Base-by-base conservation (phyloP, 1,140 invertebrate genomes). In the Leptopilina boulardi region DNA sequence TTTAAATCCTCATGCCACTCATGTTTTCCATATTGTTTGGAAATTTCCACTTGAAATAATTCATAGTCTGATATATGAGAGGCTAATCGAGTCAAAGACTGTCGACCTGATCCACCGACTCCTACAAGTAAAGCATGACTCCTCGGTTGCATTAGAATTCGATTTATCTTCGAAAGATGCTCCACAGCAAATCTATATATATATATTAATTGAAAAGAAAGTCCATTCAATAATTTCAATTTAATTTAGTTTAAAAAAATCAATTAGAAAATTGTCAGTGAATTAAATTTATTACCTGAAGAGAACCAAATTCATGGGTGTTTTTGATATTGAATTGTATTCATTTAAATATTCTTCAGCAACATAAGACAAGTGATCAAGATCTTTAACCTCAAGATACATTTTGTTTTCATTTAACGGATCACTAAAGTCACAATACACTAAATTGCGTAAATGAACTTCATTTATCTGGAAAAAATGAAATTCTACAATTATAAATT, bases 341-440 rank as follows among this genome's bases (percentile, higher is more conserved):
- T 99, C 98, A 2, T 94, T 94, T 5, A 99, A 92, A 91, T 97
- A 98, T 1, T 95, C 94, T 82, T 98, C 97, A 0, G 97, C 96
- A 0, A 96, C 94, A 0, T 91, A 90, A 75, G 94, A 93, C 54
- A 99, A 92, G 75, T 94, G 92, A 76, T 97, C 95, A 82, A 98
- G 92, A 87, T 98, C 95, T 5, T 92, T 91, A 0, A 98, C 96
- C 92, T 99, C 97, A 79, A 94, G 93, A 83, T 99, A 99, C 82
- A 95, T 93, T 70, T 97, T 94, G 10, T 93, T 94, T 82, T 98
- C 97, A 0, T 96, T 95, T 91, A 97, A 96, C 0, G 97, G 96
- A 92, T 99, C 97, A 13, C 95, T 94, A 90, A 99, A 99, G 91
- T 99, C 97, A 90, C 98, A 99, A 87, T 97, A 99, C 66, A 99